Percentiles rank a stretch among this genome's conserved stretches.
Evolutionary conservation across 2,797 vertebrate genomes (phyloP).

Genomic region (Lycodopsis pacificus): DNA sequence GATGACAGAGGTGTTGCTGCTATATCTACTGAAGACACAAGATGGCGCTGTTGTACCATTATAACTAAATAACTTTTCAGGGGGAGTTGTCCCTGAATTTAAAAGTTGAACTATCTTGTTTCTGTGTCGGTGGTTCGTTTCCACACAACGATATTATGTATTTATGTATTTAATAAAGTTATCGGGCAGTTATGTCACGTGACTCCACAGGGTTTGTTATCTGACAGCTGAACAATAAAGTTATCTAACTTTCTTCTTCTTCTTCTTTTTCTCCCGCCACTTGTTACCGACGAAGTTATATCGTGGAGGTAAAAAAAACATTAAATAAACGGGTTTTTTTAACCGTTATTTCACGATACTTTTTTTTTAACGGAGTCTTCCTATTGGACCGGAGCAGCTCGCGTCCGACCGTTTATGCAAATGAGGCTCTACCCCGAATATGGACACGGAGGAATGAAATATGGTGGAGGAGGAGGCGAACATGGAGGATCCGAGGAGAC

Average conservation of each 20-base stretch:
- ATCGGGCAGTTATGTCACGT: neutral
- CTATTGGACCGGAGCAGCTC: constrained; percentile 72
- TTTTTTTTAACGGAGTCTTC: constrained; percentile 22
- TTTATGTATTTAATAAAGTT: neutral
- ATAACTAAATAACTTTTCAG: fast-evolving
- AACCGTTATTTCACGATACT: too few species aligned
- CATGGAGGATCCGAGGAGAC: constrained; percentile 86
- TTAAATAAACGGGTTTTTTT: neutral
- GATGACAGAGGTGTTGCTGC: neutral
- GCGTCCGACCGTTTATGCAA: constrained; percentile 83
- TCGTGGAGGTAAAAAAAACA: neutral
- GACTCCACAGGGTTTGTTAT: neutral
- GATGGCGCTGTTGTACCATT: constrained; percentile 43
- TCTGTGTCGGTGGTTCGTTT: fast-evolving
- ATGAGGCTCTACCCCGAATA: constrained; percentile 81
- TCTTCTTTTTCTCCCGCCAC: neutral
- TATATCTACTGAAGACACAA: neutral
- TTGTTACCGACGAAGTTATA: neutral
- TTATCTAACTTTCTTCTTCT: neutral
- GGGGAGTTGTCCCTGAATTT: neutral
- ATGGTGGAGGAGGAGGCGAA: constrained; percentile 88
- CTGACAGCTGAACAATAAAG: neutral
- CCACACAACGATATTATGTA: too few species aligned
- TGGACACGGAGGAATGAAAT: constrained; percentile 87
- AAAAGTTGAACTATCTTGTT: neutral